A percentile compares a stretch with the other conserved stretches of the same genome.
phyloP scores from a whole-genome alignment of 1,140 invertebrate species.

The Scaptomyza graminum region DNA sequence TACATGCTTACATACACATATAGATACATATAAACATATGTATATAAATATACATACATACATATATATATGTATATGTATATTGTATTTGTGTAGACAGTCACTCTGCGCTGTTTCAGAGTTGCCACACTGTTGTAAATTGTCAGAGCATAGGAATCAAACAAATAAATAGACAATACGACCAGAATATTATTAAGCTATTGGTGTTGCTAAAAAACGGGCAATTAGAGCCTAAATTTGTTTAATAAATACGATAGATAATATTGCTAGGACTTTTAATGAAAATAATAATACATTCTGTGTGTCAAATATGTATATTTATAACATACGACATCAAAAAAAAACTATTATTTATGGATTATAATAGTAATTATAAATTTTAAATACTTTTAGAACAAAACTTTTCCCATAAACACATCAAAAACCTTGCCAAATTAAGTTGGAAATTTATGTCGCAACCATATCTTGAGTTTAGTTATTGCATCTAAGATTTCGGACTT shows the following conservation, averaged over 20 bases:
- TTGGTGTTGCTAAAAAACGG: background rate
- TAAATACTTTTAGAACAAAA: no score
- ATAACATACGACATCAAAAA: no score
- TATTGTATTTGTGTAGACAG: slow-evolving; percentile 55
- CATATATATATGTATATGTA: slow-evolving; percentile 12
- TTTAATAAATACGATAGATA: background rate
- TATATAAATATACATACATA: slow-evolving; percentile 7
- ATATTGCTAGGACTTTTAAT: background rate
- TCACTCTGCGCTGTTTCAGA: slow-evolving; percentile 61
- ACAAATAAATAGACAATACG: slow-evolving; percentile 8
- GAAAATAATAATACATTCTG: background rate
- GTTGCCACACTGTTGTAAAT: slow-evolving; percentile 60
- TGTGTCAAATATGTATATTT: background rate
- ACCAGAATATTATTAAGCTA: slow-evolving; percentile 1
- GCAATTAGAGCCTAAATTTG: background rate
- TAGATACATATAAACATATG: slow-evolving; percentile 25
- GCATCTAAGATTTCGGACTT: no score
- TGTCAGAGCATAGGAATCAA: slow-evolving; percentile 18
- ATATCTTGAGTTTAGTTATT: no score
- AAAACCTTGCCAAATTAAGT: no score
- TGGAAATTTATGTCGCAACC: no score
- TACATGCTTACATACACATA: slow-evolving; percentile 27
- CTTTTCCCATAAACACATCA: no score
- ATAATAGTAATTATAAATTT: no score
- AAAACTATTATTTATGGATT: no score